Evolutionary conservation across 1,140 invertebrate genomes (phyloP).

Genomic region (Cherax quadricarinatus): DNA sequence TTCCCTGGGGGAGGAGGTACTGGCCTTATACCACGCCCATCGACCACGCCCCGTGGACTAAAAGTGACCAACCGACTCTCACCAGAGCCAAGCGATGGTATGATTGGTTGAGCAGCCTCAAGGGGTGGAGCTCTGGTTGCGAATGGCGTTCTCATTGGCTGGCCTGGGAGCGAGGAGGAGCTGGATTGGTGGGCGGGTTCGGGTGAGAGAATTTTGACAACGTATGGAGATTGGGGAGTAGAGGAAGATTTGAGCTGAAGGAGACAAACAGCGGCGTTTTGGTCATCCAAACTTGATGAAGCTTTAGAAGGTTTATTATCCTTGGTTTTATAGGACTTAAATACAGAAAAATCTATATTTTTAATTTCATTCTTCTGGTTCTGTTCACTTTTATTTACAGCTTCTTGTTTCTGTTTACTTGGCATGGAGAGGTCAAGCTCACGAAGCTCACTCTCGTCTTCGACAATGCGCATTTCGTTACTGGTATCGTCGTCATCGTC

Average conservation of each 20-base stretch:
- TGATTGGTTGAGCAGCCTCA: conserved; percentile 56
- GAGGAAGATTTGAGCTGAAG: conserved; percentile 67
- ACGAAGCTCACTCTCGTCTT: conserved; percentile 58
- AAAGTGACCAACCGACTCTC: conserved; percentile 61
- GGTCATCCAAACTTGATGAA: conserved; percentile 58
- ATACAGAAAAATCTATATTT: conserved; percentile 36
- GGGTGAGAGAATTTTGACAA: conserved; percentile 60
- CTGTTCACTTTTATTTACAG: conserved; percentile 3
- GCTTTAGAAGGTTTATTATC: conserved; percentile 34
- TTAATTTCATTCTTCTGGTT: conserved; percentile 41
- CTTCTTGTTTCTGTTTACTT: conserved; percentile 17
- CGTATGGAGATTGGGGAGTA: conserved; percentile 58
- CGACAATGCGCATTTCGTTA: conserved; percentile 65
- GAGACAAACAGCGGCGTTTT: conserved; percentile 59
- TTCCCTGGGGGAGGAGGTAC: conserved; percentile 29
- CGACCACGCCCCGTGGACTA: conserved; percentile 55
- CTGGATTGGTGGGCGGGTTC: conserved; percentile 66
- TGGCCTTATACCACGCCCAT: conserved; percentile 49
- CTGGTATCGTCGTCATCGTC: conserved; percentile 64
- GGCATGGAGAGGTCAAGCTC: conserved; percentile 60
- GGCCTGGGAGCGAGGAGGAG: conserved; percentile 43
- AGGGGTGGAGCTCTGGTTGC: conserved; percentile 56
- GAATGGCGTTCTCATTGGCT: conserved; percentile 35
- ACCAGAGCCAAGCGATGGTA: conserved; percentile 63
- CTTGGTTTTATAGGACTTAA: conserved; percentile 15